Conservation (phyloP, 2,797 vertebrate species). For the Coregonus sp. region DNA sequence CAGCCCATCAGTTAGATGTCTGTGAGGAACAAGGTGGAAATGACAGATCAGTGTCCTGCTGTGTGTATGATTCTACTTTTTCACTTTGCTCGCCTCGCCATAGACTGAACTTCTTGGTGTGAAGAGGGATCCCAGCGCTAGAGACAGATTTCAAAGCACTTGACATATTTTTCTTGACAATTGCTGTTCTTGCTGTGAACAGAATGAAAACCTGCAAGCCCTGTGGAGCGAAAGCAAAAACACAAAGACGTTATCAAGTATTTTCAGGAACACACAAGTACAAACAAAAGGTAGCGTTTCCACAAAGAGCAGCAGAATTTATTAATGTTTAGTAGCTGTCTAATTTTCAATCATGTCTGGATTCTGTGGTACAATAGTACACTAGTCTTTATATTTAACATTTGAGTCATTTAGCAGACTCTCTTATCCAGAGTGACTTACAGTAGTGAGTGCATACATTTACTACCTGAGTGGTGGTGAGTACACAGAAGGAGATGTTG, state of each 20-base stretch:
- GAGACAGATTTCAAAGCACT: neutral
- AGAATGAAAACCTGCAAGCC: constrained; percentile 69
- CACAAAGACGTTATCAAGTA: neutral
- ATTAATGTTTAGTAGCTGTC: neutral
- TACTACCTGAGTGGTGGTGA: no score
- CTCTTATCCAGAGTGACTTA: no score
- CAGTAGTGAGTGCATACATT: neutral
- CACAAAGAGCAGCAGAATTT: neutral
- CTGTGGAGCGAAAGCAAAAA: constrained; percentile 34
- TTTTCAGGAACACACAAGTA: neutral
- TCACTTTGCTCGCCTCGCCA: neutral
- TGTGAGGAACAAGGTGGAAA: neutral
- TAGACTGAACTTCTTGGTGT: constrained; percentile 19
- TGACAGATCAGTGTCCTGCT: neutral
- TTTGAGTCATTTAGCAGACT: neutral
- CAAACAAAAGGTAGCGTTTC: neutral
- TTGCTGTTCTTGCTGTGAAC: constrained; percentile 48
- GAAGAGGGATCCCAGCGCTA: neutral
- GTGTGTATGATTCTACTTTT: neutral
- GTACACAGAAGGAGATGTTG: no score
- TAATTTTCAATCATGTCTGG: no score
- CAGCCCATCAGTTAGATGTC: neutral
- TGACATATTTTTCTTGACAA: constrained; percentile 33
- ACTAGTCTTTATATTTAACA: neutral
- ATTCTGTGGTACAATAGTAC: no score